Percentiles rank a stretch among this genome's conserved stretches.
Evolutionary conservation across 2,888 invertebrate genomes (phyloP).

Genomic region (Philopedon plagiatum): DNA sequence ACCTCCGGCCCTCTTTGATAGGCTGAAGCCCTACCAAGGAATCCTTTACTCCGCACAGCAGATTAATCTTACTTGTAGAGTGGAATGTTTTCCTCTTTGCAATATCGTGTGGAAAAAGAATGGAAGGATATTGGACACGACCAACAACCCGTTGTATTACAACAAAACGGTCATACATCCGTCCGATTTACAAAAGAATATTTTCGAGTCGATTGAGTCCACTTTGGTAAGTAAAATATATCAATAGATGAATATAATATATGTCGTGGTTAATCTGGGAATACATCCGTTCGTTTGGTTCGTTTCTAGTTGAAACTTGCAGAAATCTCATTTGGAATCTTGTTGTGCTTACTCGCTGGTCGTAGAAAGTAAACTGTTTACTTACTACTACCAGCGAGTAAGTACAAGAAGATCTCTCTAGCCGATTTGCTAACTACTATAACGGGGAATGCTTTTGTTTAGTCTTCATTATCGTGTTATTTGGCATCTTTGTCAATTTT

Average conservation of each 20-base stretch:
- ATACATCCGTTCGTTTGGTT: no score
- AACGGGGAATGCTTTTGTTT: no score
- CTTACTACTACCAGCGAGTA: no score
- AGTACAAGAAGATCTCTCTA: no score
- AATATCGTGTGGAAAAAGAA: constrained; percentile 89
- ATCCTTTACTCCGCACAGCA: constrained; percentile 80
- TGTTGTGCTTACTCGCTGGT: no score
- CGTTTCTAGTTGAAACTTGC: no score
- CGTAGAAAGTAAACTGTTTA: no score
- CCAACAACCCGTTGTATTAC: constrained; percentile 75
- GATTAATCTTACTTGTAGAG: constrained; percentile 84
- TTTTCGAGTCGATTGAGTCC: constrained; percentile 91
- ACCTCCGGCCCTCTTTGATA: constrained; percentile 89
- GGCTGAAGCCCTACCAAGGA: constrained; percentile 86
- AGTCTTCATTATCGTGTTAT: no score
- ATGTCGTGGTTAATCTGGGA: no score
- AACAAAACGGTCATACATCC: constrained; percentile 78
- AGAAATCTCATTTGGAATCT: no score
- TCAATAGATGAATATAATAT: background rate
- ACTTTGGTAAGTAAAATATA: constrained; percentile 77
- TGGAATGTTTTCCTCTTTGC: constrained; percentile 91
- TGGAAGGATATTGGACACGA: constrained; percentile 76
- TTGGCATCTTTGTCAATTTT: no score
- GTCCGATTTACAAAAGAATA: constrained; percentile 84
- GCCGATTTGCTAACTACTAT: no score